Conservation (phyloP, 2,113 vertebrate genomes). For the Dolichallabes microphthalmus region DNA sequence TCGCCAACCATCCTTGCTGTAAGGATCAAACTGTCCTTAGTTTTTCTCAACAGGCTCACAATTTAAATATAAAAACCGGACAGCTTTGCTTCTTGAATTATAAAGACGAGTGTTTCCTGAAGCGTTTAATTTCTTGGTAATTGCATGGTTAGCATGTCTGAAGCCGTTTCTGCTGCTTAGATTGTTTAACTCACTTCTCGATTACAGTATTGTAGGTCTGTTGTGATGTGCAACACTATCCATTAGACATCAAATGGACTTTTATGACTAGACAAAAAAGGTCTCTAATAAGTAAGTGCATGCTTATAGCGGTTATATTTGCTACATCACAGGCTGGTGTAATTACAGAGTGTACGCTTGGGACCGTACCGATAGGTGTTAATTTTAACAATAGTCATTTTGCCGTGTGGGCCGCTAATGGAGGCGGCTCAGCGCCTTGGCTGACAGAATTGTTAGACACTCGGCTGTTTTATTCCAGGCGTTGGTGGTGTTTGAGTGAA, state of each 20-base stretch:
- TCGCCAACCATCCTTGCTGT: not conserved
- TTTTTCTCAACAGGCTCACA: not conserved
- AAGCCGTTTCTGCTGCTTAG: not conserved
- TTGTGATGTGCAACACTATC: constrained; percentile 21
- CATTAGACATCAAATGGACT: constrained; percentile 35
- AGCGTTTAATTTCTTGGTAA: constrained; percentile 19
- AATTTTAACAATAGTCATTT: constrained; percentile 42
- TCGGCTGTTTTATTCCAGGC: constrained; percentile 18
- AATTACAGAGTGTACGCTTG: constrained; percentile 37
- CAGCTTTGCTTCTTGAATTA: not conserved
- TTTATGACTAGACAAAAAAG: constrained; percentile 21
- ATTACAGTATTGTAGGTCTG: not conserved
- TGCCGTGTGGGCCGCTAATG: constrained; percentile 30
- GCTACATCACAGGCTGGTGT: constrained; percentile 23
- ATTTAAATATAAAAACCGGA: not conserved
- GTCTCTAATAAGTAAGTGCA: constrained; percentile 32
- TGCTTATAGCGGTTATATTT: constrained; percentile 20
- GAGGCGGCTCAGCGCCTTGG: constrained; percentile 9
- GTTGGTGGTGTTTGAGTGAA: constrained; percentile 1
- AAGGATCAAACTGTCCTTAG: not conserved
- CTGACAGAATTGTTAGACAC: constrained; percentile 24
- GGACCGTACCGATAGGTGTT: constrained; percentile 35
- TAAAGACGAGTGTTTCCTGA: not conserved
- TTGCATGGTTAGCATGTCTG: constrained; percentile 13
- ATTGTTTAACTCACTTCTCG: constrained; percentile 22